Evolutionary conservation across 2,797 vertebrate species (phyloP), one percentile per base, ranked within the genome.

Genomic region (Phrynocephalus forsythii): DNA sequence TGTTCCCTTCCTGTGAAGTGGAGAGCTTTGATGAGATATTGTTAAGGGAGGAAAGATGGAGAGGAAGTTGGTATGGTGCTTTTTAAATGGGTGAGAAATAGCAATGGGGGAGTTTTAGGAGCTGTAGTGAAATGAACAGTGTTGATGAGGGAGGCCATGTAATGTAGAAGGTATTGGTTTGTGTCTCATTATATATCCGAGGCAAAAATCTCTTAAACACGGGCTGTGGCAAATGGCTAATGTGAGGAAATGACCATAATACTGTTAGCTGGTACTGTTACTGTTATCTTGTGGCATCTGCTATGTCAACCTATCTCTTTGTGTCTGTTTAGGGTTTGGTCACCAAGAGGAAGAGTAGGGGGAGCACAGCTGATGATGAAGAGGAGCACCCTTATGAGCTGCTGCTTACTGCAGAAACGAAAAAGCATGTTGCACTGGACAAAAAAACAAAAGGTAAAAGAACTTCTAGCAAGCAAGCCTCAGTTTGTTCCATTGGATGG

Each of bases 381-480:
- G 98, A 98, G 16, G 98, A 99, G 87, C 98, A 99, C 95, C 98
- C 98, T 0, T 99, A 99, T 0, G 99, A 99, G 94, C 94, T 99
- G 73, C 78, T 99, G 94, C 93, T 98, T 83, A 98, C 98, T 1
- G 99, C 99, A 79, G 98, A 98, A 95, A 99, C 99, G 83, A 99
- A 98, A 96, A 97, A 96, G 91, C 96, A 95, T 0, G 91, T 93
- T 11, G 92, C 91, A 1, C 93, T 93, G 48, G 95, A 96, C 0
- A 93, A 95, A 86, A 96, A 93, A 92, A 84, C 92, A 50, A 95
- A 96, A 97, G 97, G 98, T 98, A 95, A 89, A 87, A 77, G 81
- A 13, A 3, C 13, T 2, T 5, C 5, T 87, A 52, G 60, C n/a
- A 67, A 85, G n/a, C 1, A 66, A 50, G 71, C 30, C 7, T 16